Evolutionary conservation across 1,140 invertebrate species (phyloP).

Genomic region (Coelopa frigida): DNA sequence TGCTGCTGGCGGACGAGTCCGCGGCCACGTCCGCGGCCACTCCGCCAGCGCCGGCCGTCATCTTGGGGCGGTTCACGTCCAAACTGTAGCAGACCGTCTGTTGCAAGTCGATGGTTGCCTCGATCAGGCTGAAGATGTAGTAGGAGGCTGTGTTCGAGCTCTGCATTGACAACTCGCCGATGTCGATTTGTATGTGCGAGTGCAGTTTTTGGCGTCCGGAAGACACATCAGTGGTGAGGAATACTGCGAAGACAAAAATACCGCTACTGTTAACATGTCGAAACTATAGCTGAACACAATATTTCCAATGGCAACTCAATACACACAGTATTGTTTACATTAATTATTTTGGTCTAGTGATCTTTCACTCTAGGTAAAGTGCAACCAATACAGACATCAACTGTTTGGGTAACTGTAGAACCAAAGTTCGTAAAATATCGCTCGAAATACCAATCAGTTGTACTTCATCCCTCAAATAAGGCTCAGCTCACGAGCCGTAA

Average conservation of each 20-base stretch:
- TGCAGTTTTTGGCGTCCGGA: slow-evolving; percentile 34
- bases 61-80: slow-evolving; percentile 24
- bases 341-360: too few relatives aligned
- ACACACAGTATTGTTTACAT: too few relatives aligned
- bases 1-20: slow-evolving; percentile 21
- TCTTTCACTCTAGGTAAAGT: too few relatives aligned
- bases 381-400: too few relatives aligned
- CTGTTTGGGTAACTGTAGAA: too few relatives aligned
- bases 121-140: slow-evolving; percentile 37
- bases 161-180: slow-evolving; percentile 36
- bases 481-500: too few relatives aligned
- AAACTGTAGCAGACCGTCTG: slow-evolving; percentile 38
- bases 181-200: slow-evolving; percentile 36
- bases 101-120: slow-evolving; percentile 32
- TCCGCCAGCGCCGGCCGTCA: not conserved
- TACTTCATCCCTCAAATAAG: too few relatives aligned
- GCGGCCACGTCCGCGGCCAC: slow-evolving; percentile 13
- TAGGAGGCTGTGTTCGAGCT: slow-evolving; percentile 31
- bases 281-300: too few relatives aligned
- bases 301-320: too few relatives aligned
- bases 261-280: too few relatives aligned
- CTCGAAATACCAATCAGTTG: too few relatives aligned
- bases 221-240: slow-evolving; percentile 39
- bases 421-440: too few relatives aligned
- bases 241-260: slow-evolving; percentile 25